Evolutionary conservation across 2,888 invertebrate genomes (phyloP), one percentile per base, ranked within the genome.

Genomic region (Tipula helvola): DNA sequence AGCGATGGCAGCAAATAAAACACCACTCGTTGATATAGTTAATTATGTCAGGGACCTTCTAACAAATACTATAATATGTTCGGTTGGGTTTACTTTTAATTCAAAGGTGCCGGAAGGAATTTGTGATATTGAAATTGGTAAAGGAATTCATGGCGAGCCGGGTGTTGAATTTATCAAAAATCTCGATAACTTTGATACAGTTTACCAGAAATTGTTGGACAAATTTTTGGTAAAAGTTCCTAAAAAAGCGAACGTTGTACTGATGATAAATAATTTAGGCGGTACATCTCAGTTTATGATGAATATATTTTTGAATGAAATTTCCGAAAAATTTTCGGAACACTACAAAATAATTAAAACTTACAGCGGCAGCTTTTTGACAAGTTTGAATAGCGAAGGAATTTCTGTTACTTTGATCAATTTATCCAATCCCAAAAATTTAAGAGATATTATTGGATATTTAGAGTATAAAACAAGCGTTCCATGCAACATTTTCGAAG

Each of bases 251-350:
- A 90, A 90, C 13, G 93, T 96, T 1, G 95, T 94, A 0, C 92
- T 95, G 8, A 92, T 97, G 89, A 90, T 97, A 5, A 96, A 97
- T 91, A 97, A 97, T 90, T 92, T 96, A 86, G 97, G 97, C 39
- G 94, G 94, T 1, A 93, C 96, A 0, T 95, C 96, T 0, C 93
- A 95, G 87, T 90, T 97, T 87, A 87, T 83, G 0, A 42, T 86
- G 36, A 86, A 36, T 39, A 13, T 52, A 39, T 86, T 86, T 57
- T 16, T 36, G 89, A 71, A 57, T 88, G 87, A 36, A 71, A 84
- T 86, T 7, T 8, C 36, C 0, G 39, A 39, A 8, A 18, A 39
- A 44, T 18, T 87, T 18, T 89, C 90, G 5, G 90, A 91, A 86
- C 88, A 89, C 2, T 87, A 44, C n/a, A 36, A 10, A 36, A 71